Percentiles rank a stretch among this genome's conserved stretches.
Evolutionary conservation across 1,140 invertebrate genomes (phyloP).

Genomic region (Trichomalopsis sarcophagae): DNA sequence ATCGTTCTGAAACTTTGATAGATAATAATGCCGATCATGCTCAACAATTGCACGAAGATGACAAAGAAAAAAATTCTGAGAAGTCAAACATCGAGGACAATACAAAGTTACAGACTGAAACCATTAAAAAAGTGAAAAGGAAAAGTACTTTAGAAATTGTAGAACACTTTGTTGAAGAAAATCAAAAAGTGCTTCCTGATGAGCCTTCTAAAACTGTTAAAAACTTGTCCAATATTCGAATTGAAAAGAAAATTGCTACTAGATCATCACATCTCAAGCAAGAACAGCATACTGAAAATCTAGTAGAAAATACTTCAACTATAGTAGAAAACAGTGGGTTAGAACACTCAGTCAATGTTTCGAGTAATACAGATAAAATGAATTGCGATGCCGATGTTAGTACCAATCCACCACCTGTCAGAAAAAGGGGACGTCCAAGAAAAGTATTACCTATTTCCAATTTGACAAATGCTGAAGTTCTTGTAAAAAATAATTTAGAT

Average conservation of each 20-base stretch:
- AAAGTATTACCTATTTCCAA: not conserved
- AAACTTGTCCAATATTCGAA: slow-evolving; percentile 1
- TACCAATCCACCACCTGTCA: not conserved
- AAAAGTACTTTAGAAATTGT: not conserved
- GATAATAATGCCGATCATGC: not conserved
- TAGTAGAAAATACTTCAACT: slow-evolving; percentile 7
- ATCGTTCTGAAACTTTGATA: not conserved
- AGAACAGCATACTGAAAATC: not conserved
- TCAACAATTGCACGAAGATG: not conserved
- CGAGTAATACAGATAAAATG: not conserved
- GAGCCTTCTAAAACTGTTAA: not conserved
- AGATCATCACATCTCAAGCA: not conserved
- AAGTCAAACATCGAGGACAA: not conserved
- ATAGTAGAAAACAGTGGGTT: not conserved
- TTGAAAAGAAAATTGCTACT: not conserved
- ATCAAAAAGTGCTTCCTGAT: not conserved
- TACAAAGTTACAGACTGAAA: slow-evolving; percentile 16
- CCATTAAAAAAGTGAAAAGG: slow-evolving; percentile 11
- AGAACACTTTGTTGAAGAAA: slow-evolving; percentile 7
- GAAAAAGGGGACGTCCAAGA: not conserved
- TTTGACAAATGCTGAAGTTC: not conserved
- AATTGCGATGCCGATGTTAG: too few relatives aligned
- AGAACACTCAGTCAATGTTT: not conserved
- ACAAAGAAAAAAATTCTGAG: not conserved
- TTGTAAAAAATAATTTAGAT: not conserved